These are phyloP conservation scores for Triplophysa siluroides DNA, from an alignment of 2,113 vertebrate genomes.

Conservation along the genomic window DNA sequence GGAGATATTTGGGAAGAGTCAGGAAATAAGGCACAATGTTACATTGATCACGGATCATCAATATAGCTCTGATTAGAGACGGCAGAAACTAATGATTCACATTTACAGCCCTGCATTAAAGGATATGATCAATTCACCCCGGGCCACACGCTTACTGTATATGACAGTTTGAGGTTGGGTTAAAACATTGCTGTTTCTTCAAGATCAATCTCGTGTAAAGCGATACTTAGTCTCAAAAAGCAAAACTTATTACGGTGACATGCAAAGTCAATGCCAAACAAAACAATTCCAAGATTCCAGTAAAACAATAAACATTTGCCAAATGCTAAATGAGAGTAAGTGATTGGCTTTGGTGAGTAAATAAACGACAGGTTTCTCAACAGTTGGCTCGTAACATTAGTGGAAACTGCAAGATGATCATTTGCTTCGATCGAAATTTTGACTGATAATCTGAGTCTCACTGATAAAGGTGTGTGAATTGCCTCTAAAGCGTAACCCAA, in stretches of 20 bases:
- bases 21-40: conserved; percentile 39
- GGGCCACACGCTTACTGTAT: background rate
- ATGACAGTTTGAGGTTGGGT: conserved; percentile 1
- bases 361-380: too few species aligned
- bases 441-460: too few species aligned
- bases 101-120: background rate
- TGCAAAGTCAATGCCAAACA: background rate
- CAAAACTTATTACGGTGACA: background rate
- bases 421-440: too few species aligned
- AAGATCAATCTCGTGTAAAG: background rate
- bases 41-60: conserved; percentile 42
- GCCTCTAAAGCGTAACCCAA: too few species aligned
- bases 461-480: too few species aligned
- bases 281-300: too few species aligned
- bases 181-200: background rate
- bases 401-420: too few species aligned
- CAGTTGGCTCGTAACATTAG: too few species aligned
- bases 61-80: conserved; percentile 7
- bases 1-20: conserved; percentile 15
- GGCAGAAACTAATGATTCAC: conserved; percentile 31
- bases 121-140: conserved; percentile 21
- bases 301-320: too few species aligned
- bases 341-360: too few species aligned
- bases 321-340: too few species aligned
- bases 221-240: background rate